Base-by-base conservation (phyloP, 2,888 invertebrate species). In the Diaprepes abbreviatus region DNA sequence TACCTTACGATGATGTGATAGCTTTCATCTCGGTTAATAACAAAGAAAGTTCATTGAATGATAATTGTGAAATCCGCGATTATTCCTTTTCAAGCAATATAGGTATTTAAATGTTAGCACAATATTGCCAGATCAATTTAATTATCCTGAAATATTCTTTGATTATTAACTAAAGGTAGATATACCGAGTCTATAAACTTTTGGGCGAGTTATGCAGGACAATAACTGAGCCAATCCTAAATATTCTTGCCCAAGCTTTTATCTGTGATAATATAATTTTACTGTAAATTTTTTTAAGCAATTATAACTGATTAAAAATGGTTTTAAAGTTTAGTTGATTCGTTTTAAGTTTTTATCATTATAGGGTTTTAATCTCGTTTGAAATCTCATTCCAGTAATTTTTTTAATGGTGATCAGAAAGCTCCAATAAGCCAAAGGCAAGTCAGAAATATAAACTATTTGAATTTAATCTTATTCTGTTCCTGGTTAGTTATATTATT, bases 241-340 rank as follows among this genome's bases (percentile, higher is more conserved):
- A 78, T 78, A 75, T 80, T 82, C 83, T 83, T 83, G 82, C 83
- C 83, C 83, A 79, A 75, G 73, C 67, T 78, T 50, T 38, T 54
- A 54, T 81, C 84, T 84, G 84, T 84, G 84, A 84, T 84, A 83
- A 78, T 77, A 72, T 74, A 74, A 66, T 78, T 72, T 74, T 76
- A 73, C 73, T 66, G 54, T 67, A 67, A 19, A 40, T 45, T 62
- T 57, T 76, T 60, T 43, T 70, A 69, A 33, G 16, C 12, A 24
- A 36, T 58, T 38, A 65, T 54, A 54, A 54, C 40, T 38, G 38
- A 38, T n/a, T 40, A 64, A 48, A 72, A 64, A 50, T 66, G 60
- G 66, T 67, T 66, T 71, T 70, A 73, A 72, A 65, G 31, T 71
- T 62, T 54, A 69, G 65, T 66, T 70, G 60, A 70, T 74, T 71